Percentiles rank a stretch among this genome's conserved stretches.
Evolutionary conservation across 2,113 vertebrate species (phyloP).

Genomic region (Andinoacara biseriatus): DNA sequence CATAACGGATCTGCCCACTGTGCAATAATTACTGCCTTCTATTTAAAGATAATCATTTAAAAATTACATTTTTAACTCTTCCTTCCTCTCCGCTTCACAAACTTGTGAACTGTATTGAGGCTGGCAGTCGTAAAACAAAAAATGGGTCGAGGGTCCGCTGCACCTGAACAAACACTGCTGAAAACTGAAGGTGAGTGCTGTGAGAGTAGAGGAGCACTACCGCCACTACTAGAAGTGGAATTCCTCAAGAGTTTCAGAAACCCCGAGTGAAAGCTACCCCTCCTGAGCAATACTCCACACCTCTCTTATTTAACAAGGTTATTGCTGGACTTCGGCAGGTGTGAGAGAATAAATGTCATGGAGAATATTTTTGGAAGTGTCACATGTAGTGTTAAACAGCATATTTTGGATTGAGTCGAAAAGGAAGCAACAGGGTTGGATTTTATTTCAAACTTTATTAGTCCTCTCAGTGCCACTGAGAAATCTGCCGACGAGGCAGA

Average conservation of each 20-base stretch:
- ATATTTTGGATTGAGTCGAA: conserved; percentile 30
- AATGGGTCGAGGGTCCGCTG: conserved; percentile 72
- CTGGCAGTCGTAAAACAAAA: conserved; percentile 81
- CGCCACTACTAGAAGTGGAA: not conserved
- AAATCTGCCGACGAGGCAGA: not conserved
- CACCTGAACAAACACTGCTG: conserved; percentile 90
- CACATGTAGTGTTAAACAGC: conserved; percentile 3
- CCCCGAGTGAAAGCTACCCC: conserved; percentile 16
- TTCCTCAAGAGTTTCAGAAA: conserved; percentile 29
- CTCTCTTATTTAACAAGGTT: conserved; percentile 44
- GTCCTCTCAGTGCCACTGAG: conserved; percentile 8
- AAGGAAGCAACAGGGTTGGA: conserved; percentile 23
- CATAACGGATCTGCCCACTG: not conserved
- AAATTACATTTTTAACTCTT: conserved; percentile 81
- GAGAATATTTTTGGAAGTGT: conserved; percentile 27
- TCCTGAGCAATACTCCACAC: conserved; percentile 45
- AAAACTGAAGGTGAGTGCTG: conserved; percentile 44
- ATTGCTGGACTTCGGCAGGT: conserved; percentile 50
- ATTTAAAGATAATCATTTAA: conserved; percentile 68
- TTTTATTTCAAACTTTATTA: conserved; percentile 41
- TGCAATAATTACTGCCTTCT: not conserved
- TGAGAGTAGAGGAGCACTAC: not conserved
- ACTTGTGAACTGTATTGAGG: conserved; percentile 84
- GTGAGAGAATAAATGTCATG: conserved; percentile 52
- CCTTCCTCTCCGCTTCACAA: conserved; percentile 83